Percentiles rank a stretch among this genome's conserved stretches.
Conservation (phyloP, 2,888 invertebrate genomes). For the Drosophila affinis region DNA sequence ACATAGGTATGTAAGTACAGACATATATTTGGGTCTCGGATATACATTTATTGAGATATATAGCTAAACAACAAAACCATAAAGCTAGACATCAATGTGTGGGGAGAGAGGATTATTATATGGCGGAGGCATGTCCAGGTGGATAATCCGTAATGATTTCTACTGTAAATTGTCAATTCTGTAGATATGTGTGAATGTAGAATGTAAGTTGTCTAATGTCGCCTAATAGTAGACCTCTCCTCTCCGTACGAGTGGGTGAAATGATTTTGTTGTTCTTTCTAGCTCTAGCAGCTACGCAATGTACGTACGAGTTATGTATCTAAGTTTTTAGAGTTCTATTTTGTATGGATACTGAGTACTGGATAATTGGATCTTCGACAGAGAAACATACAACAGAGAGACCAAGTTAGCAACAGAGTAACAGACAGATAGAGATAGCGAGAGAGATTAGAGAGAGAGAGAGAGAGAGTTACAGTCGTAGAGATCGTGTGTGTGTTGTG, state of each 20-base stretch:
- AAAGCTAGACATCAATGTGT: slow-evolving; percentile 44
- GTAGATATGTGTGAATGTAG: not conserved
- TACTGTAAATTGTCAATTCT: not conserved
- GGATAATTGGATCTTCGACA: slow-evolving; percentile 30
- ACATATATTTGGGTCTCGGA: not conserved
- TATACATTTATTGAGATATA: slow-evolving; percentile 4
- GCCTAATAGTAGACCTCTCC: slow-evolving; percentile 11
- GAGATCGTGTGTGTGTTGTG: slow-evolving; percentile 24
- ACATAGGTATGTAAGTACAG: not conserved
- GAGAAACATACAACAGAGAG: slow-evolving; percentile 26
- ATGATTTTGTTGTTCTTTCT: slow-evolving; percentile 21
- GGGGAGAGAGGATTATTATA: slow-evolving; percentile 8
- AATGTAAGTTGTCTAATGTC: not conserved
- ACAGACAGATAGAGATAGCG: slow-evolving; percentile 31
- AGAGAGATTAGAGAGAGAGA: slow-evolving; percentile 24
- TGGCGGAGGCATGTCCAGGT: not conserved
- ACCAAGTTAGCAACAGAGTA: slow-evolving; percentile 10
- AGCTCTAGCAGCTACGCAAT: slow-evolving; percentile 29
- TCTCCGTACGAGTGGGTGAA: slow-evolving; percentile 13
- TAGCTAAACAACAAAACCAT: slow-evolving; percentile 5
- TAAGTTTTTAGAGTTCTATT: slow-evolving; percentile 13
- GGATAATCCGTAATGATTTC: not conserved
- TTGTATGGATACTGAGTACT: not conserved
- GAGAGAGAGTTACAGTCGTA: slow-evolving; percentile 41
- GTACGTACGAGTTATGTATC: slow-evolving; percentile 20